phyloP scores from a whole-genome alignment of 2,797 vertebrate genomes.

The Poeciliopsis turneri region DNA sequence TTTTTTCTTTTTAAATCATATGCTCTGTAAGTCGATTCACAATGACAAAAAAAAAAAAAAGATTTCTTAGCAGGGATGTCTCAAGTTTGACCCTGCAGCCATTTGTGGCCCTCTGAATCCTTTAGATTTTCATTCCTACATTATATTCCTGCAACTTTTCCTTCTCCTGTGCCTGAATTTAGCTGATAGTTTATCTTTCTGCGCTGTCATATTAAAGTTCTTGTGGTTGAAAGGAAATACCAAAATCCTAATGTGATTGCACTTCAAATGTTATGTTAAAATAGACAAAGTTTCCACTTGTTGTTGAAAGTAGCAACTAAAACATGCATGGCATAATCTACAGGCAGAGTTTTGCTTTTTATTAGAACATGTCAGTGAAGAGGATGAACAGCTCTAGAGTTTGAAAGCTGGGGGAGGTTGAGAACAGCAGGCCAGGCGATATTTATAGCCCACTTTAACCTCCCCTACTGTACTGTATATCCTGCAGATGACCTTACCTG shows the following conservation, averaged over 20 bases:
- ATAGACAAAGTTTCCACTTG: slow-evolving; percentile 6
- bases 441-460: slow-evolving; percentile 50
- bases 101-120: background rate
- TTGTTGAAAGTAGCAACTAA: slow-evolving; percentile 10
- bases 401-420: slow-evolving; percentile 29
- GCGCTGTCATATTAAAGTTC: background rate
- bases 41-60: background rate
- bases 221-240: background rate
- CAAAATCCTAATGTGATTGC: slow-evolving; percentile 1
- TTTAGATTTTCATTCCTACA: background rate
- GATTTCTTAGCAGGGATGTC: background rate
- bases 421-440: slow-evolving; percentile 46
- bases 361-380: slow-evolving; percentile 14
- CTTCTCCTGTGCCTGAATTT: background rate
- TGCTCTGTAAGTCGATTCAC: background rate
- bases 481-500: slow-evolving; percentile 40
- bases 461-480: slow-evolving; percentile 34
- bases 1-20: background rate
- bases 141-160: background rate
- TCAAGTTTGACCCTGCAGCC: background rate
- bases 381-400: slow-evolving; percentile 31
- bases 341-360: slow-evolving; percentile 1
- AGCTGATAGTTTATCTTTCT: background rate
- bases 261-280: background rate
- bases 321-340: slow-evolving; percentile 15